Base-by-base conservation (phyloP, 2,113 vertebrate genomes). In the Apteryx owenii region DNA sequence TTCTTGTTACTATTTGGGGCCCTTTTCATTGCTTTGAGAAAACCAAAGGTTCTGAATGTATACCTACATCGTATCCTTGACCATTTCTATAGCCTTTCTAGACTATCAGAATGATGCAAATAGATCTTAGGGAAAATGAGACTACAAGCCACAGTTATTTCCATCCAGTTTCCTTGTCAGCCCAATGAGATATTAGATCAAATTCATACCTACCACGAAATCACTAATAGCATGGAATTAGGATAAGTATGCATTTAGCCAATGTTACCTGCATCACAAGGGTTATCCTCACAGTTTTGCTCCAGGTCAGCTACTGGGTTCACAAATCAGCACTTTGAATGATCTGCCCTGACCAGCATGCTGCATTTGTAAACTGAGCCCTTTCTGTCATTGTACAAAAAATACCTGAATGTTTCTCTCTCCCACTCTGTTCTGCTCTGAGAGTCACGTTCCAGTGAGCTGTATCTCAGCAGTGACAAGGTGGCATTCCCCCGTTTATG, bases 401-500 rank as follows among this genome's bases (percentile, higher is more conserved):
- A 75, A 18, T 2, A 1, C 8, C 48, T 46, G 73, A 76, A 48
- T 26, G 17, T 51, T 95, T 78, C 76, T 80, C 46, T 83, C n/a
- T 29, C 40, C 20, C 17, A 0, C 20, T 78, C 65, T 26, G 46
- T 53, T 90, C 80, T 81, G 54, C n/a, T 94, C 38, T 54, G 79
- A 94, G 60, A 88, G 82, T 40, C 23, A 60, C 61, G 65, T 91
- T 56, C 69, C 82, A 44, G n/a, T 90, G 93, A 88, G 89, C 95
- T 81, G 76, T 48, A 84, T 94, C 54, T 88, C 85, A 71, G 18
- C 71, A 56, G 64, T 51, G 85, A 11, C 16, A n/a, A 40, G 85
- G 88, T 89, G 85, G 60, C 72, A 38, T 81, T 88, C 81, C 79
- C 73, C 88, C 94, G 71, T 71, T 90, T 89, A 78, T 81, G 88